Conservation (phyloP, 2,888 invertebrate species). For the Lycaena phlaeas region DNA sequence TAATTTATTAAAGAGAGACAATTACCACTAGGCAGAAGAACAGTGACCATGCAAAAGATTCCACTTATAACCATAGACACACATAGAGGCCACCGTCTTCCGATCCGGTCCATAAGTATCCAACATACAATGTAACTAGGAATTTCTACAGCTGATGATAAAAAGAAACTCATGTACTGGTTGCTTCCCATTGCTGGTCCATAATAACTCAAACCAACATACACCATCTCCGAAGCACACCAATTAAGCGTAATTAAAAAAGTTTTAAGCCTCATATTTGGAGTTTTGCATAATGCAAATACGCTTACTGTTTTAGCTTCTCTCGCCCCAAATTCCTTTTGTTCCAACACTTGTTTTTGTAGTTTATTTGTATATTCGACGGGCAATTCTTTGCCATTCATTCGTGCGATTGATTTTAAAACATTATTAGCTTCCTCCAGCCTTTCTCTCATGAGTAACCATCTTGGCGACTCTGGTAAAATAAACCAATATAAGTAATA, state of each 20-base stretch:
- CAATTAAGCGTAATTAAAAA: slow-evolving; percentile 88
- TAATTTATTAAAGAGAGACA: not conserved
- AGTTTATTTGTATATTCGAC: slow-evolving; percentile 80
- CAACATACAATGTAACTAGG: slow-evolving; percentile 91
- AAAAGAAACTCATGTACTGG: slow-evolving; percentile 90
- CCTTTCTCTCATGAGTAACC: slow-evolving; percentile 88
- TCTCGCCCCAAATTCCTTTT: slow-evolving; percentile 68
- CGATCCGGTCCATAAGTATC: slow-evolving; percentile 91
- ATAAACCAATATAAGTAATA: slow-evolving; percentile 91
- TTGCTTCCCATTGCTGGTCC: slow-evolving; percentile 90
- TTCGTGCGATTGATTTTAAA: slow-evolving; percentile 81
- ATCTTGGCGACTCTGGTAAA: slow-evolving; percentile 92
- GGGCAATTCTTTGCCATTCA: slow-evolving; percentile 85
- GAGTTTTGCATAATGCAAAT: slow-evolving; percentile 81
- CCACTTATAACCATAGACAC: slow-evolving; percentile 90
- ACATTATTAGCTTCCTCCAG: slow-evolving; percentile 87
- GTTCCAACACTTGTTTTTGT: slow-evolving; percentile 79
- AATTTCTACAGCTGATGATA: slow-evolving; percentile 90
- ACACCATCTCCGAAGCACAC: slow-evolving; percentile 95
- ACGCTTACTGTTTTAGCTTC: slow-evolving; percentile 63
- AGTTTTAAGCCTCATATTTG: slow-evolving; percentile 92
- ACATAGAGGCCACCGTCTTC: slow-evolving; percentile 90
- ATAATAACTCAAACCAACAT: slow-evolving; percentile 92
- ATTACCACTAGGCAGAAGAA: slow-evolving; percentile 84
- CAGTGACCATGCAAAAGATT: slow-evolving; percentile 87